Percentiles rank a stretch among this genome's conserved stretches.
These are phyloP conservation scores for Cichlasoma orientale DNA, from an alignment of 2,797 vertebrate genomes.

Conservation along the genomic window DNA sequence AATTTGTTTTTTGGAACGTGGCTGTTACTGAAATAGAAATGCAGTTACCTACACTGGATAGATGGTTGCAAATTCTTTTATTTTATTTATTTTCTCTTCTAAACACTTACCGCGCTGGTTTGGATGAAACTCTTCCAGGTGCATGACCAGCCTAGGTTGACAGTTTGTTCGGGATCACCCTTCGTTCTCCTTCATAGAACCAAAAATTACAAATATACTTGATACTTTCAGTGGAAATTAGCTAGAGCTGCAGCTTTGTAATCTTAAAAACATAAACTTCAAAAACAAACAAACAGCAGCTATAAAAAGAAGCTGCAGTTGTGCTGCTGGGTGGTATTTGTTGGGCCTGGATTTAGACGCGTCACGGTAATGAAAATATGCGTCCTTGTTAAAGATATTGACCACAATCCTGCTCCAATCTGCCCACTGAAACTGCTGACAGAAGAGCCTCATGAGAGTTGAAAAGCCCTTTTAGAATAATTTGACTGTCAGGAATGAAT, in stretches of 20 bases:
- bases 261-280: background rate
- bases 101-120: too few relatives aligned
- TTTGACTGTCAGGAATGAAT: background rate
- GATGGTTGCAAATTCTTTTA: background rate
- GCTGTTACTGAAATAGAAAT: background rate
- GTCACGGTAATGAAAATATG: background rate
- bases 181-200: background rate
- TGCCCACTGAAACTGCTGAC: background rate
- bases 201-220: background rate
- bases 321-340: background rate
- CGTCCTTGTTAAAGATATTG: constrained; percentile 3
- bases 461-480: too few relatives aligned
- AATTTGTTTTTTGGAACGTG: background rate
- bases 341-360: background rate
- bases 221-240: background rate
- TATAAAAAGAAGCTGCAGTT: background rate
- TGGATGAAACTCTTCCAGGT: background rate
- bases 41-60: background rate
- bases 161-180: background rate
- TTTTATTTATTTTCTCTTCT: background rate
- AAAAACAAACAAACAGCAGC: background rate
- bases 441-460: background rate
- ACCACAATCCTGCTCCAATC: background rate
- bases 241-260: background rate
- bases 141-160: background rate